A percentile compares a stretch with the other conserved stretches of the same genome.
phyloP scores from a whole-genome alignment of 2,888 invertebrate species.

The Eurytoma californica region DNA sequence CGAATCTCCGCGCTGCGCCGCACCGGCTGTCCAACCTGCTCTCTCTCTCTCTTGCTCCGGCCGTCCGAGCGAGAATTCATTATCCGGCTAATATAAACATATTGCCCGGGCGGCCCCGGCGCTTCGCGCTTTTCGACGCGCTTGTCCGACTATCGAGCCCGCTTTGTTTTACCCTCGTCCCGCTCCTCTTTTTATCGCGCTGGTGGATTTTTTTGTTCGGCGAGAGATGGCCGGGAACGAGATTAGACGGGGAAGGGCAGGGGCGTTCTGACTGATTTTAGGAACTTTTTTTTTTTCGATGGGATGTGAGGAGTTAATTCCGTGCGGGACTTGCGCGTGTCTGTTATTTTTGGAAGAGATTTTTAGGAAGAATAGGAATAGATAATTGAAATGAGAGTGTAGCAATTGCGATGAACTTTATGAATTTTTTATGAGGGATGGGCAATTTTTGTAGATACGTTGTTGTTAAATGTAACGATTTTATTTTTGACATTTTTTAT shows the following conservation, averaged over 20 bases:
- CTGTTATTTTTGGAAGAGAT: too few relatives aligned
- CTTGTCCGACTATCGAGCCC: neutral
- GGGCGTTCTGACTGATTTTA: neutral
- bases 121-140: conserved; percentile 43
- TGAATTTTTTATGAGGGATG: too few relatives aligned
- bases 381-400: too few relatives aligned
- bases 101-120: conserved; percentile 63
- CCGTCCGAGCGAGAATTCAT: conserved; percentile 68
- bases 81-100: conserved; percentile 74
- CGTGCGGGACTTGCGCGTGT: too few relatives aligned
- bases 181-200: too few relatives aligned
- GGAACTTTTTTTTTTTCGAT: neutral
- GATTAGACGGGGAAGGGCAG: neutral
- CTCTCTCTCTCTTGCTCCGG: conserved; percentile 65
- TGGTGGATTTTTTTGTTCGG: too few relatives aligned
- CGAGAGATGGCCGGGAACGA: neutral
- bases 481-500: too few relatives aligned
- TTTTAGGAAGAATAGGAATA: too few relatives aligned
- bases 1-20: conserved; percentile 59
- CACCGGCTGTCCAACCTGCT: conserved; percentile 68
- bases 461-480: too few relatives aligned
- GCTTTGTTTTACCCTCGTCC: too few relatives aligned
- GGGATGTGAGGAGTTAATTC: neutral
- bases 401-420: too few relatives aligned
- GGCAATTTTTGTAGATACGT: too few relatives aligned